phyloP scores from a whole-genome alignment of 2,113 vertebrate genomes.

The Rhea pennata region DNA sequence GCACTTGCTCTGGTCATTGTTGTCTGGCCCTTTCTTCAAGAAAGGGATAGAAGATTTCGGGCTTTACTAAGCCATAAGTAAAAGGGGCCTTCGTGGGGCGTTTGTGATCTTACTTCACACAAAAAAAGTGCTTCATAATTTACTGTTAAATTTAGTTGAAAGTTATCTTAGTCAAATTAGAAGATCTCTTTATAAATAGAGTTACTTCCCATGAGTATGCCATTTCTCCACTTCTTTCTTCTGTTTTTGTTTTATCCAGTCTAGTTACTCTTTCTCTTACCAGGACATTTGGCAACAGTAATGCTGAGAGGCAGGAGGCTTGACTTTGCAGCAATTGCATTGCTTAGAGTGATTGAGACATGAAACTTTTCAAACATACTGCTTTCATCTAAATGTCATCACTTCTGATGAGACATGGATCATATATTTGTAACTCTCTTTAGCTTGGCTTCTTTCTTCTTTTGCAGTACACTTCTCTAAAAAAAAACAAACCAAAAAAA shows the following conservation, averaged over 20 bases:
- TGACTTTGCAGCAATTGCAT: background rate
- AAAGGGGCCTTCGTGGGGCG: constrained; percentile 2
- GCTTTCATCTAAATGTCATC: background rate
- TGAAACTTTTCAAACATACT: background rate
- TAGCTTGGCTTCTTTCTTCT: constrained; percentile 2
- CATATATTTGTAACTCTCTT: background rate
- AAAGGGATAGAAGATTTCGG: background rate
- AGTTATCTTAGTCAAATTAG: constrained; percentile 13
- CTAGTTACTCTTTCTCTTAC: background rate
- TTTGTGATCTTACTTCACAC: constrained; percentile 17
- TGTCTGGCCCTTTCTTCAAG: background rate
- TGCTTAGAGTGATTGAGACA: background rate
- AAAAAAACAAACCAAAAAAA: background rate
- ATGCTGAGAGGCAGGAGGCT: background rate
- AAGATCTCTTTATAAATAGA: background rate
- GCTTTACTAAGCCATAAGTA: background rate
- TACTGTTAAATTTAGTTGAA: constrained; percentile 41
- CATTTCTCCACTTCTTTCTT: background rate
- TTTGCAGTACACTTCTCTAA: background rate
- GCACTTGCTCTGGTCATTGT: background rate
- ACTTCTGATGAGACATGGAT: background rate
- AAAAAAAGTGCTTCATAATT: background rate
- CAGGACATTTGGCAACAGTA: background rate
- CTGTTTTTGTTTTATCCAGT: background rate
- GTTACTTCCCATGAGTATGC: constrained; percentile 7